Base-by-base conservation (phyloP, 2,797 vertebrate species). In the Bovichtus diacanthus region DNA sequence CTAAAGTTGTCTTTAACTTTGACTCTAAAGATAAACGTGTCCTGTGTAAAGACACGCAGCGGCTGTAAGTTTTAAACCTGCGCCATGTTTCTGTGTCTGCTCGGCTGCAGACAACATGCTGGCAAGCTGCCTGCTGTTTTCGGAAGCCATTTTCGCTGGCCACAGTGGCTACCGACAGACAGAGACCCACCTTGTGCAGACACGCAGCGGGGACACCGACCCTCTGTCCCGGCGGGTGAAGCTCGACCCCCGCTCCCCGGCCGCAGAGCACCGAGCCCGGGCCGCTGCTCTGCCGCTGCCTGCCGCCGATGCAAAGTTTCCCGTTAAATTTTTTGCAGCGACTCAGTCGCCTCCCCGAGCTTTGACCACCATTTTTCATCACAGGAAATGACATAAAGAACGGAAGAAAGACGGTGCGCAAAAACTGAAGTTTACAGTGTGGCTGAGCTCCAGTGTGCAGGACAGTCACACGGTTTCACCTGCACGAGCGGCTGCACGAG, bases 341-440 rank as follows among this genome's bases (percentile, higher is more conserved):
- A 95, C 93, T 96, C 95, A 92, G 93, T 94, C 89, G 94, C 96
- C 95, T 95, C 95, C 93, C 89, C 94, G 93, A 94, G 95, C 96
- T 95, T 94, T 96, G 97, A 95, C 96, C 96, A 96, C 97, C 97
- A 98, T 97, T 92, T 97, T 97, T 96, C 96, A 96, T 94, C 95
- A 97, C 97, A 97, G 97, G 97, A 98, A 98, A 96, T 98, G 97
- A 98, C 97, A 96, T 97, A 95, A 93, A 96, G 93, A 95, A 96
- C 96, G 97, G 96, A 97, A 96, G 96, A 96, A 96, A 96, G 95
- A 93, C 79, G 93, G 83, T 90, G 93, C 87, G 89, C 61, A 71
- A 74, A 88, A 88, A 90, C 86, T 84, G 68, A 83, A 86, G 68
- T 88, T 84, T 47, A 74, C 69, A 59, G 23, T 27, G 23, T 50